Percentiles rank a stretch among this genome's conserved stretches.
Evolutionary conservation across 2,888 invertebrate genomes (phyloP).

Genomic region (Alitta virens): DNA sequence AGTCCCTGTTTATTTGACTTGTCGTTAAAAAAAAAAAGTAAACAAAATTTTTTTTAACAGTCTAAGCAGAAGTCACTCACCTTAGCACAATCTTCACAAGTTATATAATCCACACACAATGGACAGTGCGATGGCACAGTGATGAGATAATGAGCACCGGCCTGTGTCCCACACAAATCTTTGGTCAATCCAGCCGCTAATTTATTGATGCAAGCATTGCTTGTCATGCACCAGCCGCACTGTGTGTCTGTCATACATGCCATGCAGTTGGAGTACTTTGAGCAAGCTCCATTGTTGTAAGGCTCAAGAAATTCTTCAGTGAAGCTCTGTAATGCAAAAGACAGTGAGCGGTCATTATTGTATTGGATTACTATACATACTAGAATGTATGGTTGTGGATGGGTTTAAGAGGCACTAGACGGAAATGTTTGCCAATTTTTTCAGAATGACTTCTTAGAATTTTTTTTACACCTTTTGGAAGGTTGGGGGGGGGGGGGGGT

Average conservation of each 20-base stretch:
- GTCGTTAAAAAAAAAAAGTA: neutral
- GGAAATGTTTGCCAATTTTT: no score
- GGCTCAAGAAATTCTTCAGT: slow-evolving; percentile 69
- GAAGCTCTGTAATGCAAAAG: slow-evolving; percentile 35
- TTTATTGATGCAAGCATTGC: slow-evolving; percentile 67
- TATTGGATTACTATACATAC: no score
- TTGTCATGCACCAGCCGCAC: slow-evolving; percentile 89
- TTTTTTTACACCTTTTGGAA: no score
- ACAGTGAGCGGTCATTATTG: no score
- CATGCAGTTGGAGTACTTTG: slow-evolving; percentile 74
- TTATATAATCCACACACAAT: slow-evolving; percentile 84
- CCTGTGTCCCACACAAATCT: slow-evolving; percentile 1
- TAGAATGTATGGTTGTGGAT: no score
- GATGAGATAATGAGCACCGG: slow-evolving; percentile 18
- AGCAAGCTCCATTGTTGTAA: slow-evolving; percentile 61
- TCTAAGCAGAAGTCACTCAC: slow-evolving; percentile 59
- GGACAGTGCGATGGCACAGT: slow-evolving; percentile 67
- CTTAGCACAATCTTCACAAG: slow-evolving; percentile 81
- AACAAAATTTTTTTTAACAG: no score
- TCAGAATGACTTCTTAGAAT: no score
- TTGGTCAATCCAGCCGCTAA: slow-evolving; percentile 6
- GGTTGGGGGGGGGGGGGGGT: no score
- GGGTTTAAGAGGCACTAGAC: no score
- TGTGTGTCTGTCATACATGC: slow-evolving; percentile 83
- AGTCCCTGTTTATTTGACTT: no score